Evolutionary conservation across 2,888 invertebrate species (phyloP).

Genomic region (Noctuana brunneofusca): DNA sequence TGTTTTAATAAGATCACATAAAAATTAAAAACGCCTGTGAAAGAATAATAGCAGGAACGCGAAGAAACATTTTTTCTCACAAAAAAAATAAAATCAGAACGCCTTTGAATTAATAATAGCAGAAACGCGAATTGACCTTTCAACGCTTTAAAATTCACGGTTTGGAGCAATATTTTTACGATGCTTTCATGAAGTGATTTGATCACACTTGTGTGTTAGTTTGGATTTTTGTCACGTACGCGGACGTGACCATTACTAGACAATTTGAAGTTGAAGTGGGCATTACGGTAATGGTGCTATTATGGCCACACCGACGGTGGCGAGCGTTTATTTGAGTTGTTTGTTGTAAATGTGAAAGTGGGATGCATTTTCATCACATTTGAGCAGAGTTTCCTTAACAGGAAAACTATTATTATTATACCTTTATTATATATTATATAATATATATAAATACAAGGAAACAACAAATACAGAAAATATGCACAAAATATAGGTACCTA

Average conservation of each 20-base stretch:
- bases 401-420: not conserved
- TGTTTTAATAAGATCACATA: too few species aligned
- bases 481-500: too few species aligned
- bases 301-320: slow-evolving; percentile 25
- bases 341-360: slow-evolving; percentile 25
- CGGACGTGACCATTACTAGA: slow-evolving; percentile 31
- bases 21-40: slow-evolving; percentile 2
- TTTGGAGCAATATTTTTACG: slow-evolving; percentile 12
- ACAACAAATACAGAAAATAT: too few species aligned
- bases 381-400: not conserved
- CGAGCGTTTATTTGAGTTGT: slow-evolving; percentile 32
- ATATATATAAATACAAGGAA: too few species aligned
- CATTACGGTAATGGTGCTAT: slow-evolving; percentile 31
- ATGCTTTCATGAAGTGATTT: slow-evolving; percentile 29
- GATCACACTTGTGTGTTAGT: slow-evolving; percentile 27
- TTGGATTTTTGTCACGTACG: slow-evolving; percentile 31
- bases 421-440: too few species aligned
- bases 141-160: not conserved
- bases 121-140: not conserved
- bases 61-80: too few species aligned
- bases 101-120: slow-evolving; percentile 7
- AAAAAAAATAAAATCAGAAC: too few species aligned
- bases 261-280: slow-evolving; percentile 33
- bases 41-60: slow-evolving; percentile 1
- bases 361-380: slow-evolving; percentile 1